Percentiles rank a stretch among this genome's conserved stretches.
Conservation (phyloP, 2,113 vertebrate genomes). For the Shinisaurus crocodilurus region DNA sequence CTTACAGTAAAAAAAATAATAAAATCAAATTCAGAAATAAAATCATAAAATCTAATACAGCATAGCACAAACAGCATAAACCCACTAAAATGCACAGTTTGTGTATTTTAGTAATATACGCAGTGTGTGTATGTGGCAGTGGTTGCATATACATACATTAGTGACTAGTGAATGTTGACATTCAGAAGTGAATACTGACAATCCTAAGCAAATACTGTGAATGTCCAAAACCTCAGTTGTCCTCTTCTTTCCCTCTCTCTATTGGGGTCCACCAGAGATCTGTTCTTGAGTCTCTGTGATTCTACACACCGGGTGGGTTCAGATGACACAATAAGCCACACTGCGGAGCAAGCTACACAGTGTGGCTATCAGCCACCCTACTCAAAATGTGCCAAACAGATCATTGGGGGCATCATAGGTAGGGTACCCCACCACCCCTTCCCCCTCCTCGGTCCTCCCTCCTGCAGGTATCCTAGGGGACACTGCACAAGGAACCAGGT, state of each 20-base stretch:
- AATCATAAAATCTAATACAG: background rate
- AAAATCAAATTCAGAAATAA: background rate
- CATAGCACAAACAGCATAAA: background rate
- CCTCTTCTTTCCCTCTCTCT: background rate
- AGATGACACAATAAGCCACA: too few relatives aligned
- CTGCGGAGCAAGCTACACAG: too few relatives aligned
- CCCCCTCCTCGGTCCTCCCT: too few relatives aligned
- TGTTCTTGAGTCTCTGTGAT: background rate
- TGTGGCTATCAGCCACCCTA: too few relatives aligned
- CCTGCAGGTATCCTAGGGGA: too few relatives aligned
- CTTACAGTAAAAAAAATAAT: background rate
- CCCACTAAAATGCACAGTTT: too few relatives aligned
- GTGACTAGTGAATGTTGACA: background rate
- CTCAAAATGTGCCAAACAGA: too few relatives aligned
- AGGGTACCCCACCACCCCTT: too few relatives aligned
- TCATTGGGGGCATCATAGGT: too few relatives aligned
- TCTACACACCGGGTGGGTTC: background rate
- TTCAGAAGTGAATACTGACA: background rate
- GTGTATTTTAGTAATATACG: too few relatives aligned
- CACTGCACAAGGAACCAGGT: too few relatives aligned
- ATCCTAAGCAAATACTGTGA: background rate
- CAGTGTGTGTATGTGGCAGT: too few relatives aligned
- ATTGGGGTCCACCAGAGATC: background rate
- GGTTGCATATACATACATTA: background rate
- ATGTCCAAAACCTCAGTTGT: background rate